These are phyloP conservation scores for Xenopus tropicalis DNA, from an alignment of 2,113 vertebrate species.

Conservation along the genomic window DNA sequence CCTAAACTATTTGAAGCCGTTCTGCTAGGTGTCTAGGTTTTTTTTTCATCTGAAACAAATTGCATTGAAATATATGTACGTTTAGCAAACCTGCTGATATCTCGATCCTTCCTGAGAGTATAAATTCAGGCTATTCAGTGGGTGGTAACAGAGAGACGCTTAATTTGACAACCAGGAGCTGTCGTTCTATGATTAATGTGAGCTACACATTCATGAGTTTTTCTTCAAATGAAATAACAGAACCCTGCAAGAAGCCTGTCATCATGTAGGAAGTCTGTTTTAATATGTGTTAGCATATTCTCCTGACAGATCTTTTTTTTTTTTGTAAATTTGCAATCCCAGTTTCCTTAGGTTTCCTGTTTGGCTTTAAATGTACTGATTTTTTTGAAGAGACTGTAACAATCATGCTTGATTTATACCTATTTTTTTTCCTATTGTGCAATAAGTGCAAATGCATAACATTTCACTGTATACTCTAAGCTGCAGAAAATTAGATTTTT, in stretches of 20 bases:
- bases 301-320: conserved; percentile 52
- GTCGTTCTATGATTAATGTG: conserved; percentile 52
- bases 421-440: no score
- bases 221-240: conserved; percentile 45
- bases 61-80: not conserved
- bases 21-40: no score
- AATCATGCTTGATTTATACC: no score
- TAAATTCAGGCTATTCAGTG: conserved; percentile 37
- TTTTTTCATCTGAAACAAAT: conserved; percentile 19
- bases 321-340: conserved; percentile 52
- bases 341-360: conserved; percentile 59
- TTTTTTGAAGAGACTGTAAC: no score
- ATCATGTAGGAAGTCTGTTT: conserved; percentile 43
- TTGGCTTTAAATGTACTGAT: conserved; percentile 49
- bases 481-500: no score
- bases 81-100: not conserved
- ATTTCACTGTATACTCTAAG: no score
- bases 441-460: no score
- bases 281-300: conserved; percentile 49
- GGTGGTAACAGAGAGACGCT: conserved; percentile 20
- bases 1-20: no score
- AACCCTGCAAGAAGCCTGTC: conserved; percentile 41
- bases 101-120: conserved; percentile 21
- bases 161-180: conserved; percentile 40
- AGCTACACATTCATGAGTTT: conserved; percentile 48